Base-by-base conservation (phyloP, 2,888 invertebrate species). In the Agrochola macilenta region DNA sequence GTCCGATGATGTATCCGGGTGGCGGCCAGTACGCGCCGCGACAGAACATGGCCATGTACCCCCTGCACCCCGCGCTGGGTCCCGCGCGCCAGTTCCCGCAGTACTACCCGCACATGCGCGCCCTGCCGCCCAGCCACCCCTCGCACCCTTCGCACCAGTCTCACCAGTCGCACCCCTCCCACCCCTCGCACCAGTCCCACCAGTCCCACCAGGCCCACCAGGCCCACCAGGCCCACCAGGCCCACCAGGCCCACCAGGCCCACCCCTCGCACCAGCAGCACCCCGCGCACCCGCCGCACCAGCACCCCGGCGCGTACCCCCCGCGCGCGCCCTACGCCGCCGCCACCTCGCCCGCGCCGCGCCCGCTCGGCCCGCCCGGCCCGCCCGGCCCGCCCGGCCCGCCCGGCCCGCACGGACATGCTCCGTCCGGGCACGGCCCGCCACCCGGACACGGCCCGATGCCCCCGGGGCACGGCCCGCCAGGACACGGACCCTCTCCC, bases 1-100 rank as follows among this genome's bases (percentile, higher is more conserved):
- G 95, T 2, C 95, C 95, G 12, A 95, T 96, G 95, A 95, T 96
- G 95, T 96, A 96, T 87, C 87, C 90, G 14, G 91, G 92, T 57
- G 93, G 93, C 35, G 89, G 81, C 65, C 84, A 91, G 71, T 95
- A 94, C 90, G 94, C 91, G 0, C 91, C 93, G 57, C 94, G 94
- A 0, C 92, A 90, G 68, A 91, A 90, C 83, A 89, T 90, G 89
- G 84, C 88, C 64, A 92, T 94, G 94, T 94, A 95, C 88, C 85
- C 81, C 9, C 82, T 89, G 69, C 84, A 86, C 72, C 82, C 85
- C 39, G 71, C 76, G 46, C 68, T 81, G 43, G 81, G 86, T 68
- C 43, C 85, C 76, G 78, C 86, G 35, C 89, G 83, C 0, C 83
- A 82, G 74, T 83, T 81, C 85, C 92, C 95, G 82, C 97, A 96